phyloP scores from a whole-genome alignment of 2,888 invertebrate genomes.

The Mongoloraphidia duomilia region DNA sequence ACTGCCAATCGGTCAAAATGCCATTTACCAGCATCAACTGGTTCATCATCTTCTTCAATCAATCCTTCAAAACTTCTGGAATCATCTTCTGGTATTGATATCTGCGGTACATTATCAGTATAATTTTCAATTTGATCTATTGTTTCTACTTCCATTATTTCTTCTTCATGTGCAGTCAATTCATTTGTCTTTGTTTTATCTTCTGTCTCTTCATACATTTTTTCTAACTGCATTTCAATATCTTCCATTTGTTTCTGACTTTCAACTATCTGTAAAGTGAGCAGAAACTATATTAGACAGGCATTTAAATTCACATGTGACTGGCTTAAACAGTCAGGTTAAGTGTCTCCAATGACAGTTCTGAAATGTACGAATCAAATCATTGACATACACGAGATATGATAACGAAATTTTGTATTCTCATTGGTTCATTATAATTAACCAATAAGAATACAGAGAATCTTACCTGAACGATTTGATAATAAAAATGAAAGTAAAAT shows the following conservation, averaged over 20 bases:
- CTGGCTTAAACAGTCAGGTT: too few species aligned
- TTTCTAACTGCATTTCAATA: constrained; percentile 27
- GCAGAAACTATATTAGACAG: not conserved
- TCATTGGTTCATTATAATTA: too few species aligned
- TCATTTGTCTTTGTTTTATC: constrained; percentile 10
- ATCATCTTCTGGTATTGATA: constrained; percentile 11
- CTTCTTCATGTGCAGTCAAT: constrained; percentile 12
- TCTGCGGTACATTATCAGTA: constrained; percentile 8
- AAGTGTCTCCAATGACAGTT: too few species aligned
- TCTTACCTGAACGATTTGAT: too few species aligned
- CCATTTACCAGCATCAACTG: constrained; percentile 20
- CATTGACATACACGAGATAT: too few species aligned
- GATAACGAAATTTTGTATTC: too few species aligned
- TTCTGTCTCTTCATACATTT: constrained; percentile 22
- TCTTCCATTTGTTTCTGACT: constrained; percentile 20
- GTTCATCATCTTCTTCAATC: constrained; percentile 15
- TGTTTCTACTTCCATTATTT: constrained; percentile 13
- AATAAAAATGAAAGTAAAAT: too few species aligned
- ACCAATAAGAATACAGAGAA: too few species aligned
- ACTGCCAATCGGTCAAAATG: too few species aligned
- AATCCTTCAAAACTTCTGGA: constrained; percentile 15
- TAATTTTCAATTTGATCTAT: constrained; percentile 4
- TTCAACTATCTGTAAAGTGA: not conserved
- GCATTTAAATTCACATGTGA: too few species aligned
- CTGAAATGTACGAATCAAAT: too few species aligned